Evolutionary conservation across 2,797 vertebrate genomes (phyloP), one percentile per base, ranked within the genome.

Genomic region (Epinephelus coioides): DNA sequence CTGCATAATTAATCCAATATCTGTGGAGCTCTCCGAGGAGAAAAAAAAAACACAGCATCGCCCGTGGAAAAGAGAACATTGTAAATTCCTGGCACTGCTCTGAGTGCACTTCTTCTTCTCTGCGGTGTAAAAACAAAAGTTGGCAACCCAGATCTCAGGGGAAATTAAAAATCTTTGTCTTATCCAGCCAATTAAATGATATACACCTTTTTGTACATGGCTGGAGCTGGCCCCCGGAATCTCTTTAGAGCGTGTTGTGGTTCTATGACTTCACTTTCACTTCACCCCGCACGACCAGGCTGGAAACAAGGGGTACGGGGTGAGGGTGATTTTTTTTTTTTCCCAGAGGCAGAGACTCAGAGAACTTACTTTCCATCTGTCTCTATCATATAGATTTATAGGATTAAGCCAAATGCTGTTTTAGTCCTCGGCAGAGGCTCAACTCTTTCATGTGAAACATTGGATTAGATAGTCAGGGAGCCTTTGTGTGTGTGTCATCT

Each of bases 131-230:
- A 91, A 92, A 90, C 88, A 92, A 90, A 94, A 93, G 91, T 94
- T 90, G 88, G 86, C 90, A 89, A 88, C 75, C 80, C 69, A 14
- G 49, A 86, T 92, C 92, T 86, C 90, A 2, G 61, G 93, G 92
- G 89, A 94, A 94, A 94, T 94, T 91, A 92, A 93, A 92, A 91
- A 92, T 91, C 86, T 84, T 91, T 89, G 86, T 94, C 88, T 92
- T 80, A 92, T 91, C 91, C 85, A 90, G 84, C 90, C 93, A 93
- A 92, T 94, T 94, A 93, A 91, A 93, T 80, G 78, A 81, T 92
- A 91, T 90, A 85, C 87, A 90, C 77, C 85, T 88, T 87, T 88
- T 83, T 87, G 85, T 87, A 89, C 76, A 68, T 86, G 89, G 86
- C 84, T 89, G 83, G 69, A 90, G 72, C 71, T 53, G 78, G 81